Conservation (phyloP, 2,888 invertebrate species). For the Globia sparganii region DNA sequence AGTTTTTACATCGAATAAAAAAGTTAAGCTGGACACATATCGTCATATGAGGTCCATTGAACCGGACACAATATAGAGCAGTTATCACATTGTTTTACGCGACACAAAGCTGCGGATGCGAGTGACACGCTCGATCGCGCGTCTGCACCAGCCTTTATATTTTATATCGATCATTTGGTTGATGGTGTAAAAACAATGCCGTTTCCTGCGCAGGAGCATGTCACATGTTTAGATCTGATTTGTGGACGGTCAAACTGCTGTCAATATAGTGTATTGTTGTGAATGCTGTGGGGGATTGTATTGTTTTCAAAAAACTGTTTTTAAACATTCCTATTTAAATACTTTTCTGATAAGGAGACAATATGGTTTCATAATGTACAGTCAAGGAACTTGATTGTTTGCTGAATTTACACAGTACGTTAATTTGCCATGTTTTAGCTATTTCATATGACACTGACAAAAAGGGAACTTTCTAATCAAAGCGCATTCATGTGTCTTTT, state of each 20-base stretch:
- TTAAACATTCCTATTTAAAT: background rate
- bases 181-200: conserved; percentile 80
- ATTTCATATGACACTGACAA: background rate
- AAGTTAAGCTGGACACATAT: conserved; percentile 24
- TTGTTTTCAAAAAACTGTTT: background rate
- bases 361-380: background rate
- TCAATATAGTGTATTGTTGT: conserved; percentile 36
- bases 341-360: background rate
- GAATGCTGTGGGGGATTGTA: background rate
- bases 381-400: background rate
- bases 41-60: conserved; percentile 64
- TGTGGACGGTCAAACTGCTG: conserved; percentile 41
- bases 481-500: background rate
- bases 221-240: conserved; percentile 47
- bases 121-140: conserved; percentile 80
- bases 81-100: conserved; percentile 80
- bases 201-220: conserved; percentile 73
- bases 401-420: background rate
- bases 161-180: conserved; percentile 74
- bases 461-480: background rate
- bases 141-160: conserved; percentile 74
- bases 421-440: too few relatives aligned
- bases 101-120: conserved; percentile 81
- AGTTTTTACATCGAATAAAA: background rate
- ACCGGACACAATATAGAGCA: conserved; percentile 66